Evolutionary conservation across 2,797 vertebrate genomes (phyloP).

Genomic region (Natrix natrix): DNA sequence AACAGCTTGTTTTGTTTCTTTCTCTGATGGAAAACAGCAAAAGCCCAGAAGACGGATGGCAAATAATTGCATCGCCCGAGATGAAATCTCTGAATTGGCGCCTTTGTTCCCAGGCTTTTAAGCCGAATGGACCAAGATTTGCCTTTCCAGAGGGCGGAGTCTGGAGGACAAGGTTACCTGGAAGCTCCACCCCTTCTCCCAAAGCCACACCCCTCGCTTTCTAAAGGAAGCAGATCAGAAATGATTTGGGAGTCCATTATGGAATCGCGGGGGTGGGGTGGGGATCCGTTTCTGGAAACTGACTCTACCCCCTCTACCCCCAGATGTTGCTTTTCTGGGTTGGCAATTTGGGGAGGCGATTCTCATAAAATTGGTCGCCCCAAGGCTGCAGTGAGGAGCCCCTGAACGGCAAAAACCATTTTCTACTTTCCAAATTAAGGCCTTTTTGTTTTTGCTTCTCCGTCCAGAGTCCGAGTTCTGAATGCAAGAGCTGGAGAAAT

Average conservation of each 20-base stretch:
- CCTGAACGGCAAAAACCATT: background rate
- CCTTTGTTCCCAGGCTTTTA: background rate
- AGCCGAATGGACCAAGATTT: background rate
- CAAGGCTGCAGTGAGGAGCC: background rate
- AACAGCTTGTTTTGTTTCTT: background rate
- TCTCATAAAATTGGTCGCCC: background rate
- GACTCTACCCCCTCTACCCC: background rate
- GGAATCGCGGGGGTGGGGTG: background rate
- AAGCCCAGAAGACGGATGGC: rapidly evolving
- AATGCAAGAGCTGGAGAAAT: background rate
- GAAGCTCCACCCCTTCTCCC: background rate
- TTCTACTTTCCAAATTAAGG: background rate
- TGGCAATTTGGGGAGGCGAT: background rate
- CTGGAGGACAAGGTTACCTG: background rate
- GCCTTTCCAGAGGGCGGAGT: background rate
- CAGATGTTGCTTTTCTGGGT: background rate
- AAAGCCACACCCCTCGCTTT: background rate
- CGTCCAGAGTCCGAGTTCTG: background rate
- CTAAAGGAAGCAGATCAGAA: background rate
- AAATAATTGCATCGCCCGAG: background rate
- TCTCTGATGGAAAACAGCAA: background rate
- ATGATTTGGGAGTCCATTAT: background rate
- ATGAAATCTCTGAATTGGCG: rapidly evolving
- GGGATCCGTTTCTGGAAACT: background rate
- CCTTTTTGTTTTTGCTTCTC: background rate